These are phyloP conservation scores for Schrankia costaestrigalis DNA, from an alignment of 2,888 invertebrate genomes.

Conservation along the genomic window DNA sequence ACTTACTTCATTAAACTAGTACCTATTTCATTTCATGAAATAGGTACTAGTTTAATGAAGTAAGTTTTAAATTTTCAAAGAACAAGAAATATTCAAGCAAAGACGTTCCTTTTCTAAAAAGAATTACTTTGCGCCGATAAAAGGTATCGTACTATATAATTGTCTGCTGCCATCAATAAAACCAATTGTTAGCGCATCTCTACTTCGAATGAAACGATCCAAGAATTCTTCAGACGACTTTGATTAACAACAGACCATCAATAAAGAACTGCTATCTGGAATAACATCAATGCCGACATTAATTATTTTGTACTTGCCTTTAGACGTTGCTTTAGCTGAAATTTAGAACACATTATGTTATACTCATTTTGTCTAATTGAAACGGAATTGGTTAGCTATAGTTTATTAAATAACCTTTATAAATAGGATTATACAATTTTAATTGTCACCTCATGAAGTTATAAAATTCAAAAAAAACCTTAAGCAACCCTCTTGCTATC, in stretches of 20 bases:
- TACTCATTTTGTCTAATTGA: constrained; percentile 19
- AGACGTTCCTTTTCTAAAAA: too few relatives aligned
- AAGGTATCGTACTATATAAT: constrained; percentile 23
- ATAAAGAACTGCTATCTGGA: constrained; percentile 57
- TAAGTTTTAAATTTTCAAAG: too few relatives aligned
- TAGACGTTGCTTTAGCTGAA: constrained; percentile 9
- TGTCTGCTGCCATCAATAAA: constrained; percentile 28
- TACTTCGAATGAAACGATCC: constrained; percentile 32
- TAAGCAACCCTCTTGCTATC: too few relatives aligned
- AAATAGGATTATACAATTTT: too few relatives aligned
- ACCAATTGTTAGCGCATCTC: constrained; percentile 28
- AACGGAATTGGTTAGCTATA: neutral
- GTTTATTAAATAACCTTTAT: too few relatives aligned
- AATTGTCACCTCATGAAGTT: too few relatives aligned
- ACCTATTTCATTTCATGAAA: too few relatives aligned
- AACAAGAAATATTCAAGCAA: too few relatives aligned
- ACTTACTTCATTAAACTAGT: too few relatives aligned
- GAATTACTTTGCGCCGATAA: constrained; percentile 9
- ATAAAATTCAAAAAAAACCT: too few relatives aligned
- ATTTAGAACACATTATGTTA: constrained; percentile 19
- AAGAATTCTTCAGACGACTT: constrained; percentile 51
- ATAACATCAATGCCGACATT: constrained; percentile 57
- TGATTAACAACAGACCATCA: constrained; percentile 69
- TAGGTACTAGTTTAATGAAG: too few relatives aligned
- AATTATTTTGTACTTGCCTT: constrained; percentile 50